phyloP scores from a whole-genome alignment of 1,140 invertebrate genomes.

The Brachionus calyciflorus region DNA sequence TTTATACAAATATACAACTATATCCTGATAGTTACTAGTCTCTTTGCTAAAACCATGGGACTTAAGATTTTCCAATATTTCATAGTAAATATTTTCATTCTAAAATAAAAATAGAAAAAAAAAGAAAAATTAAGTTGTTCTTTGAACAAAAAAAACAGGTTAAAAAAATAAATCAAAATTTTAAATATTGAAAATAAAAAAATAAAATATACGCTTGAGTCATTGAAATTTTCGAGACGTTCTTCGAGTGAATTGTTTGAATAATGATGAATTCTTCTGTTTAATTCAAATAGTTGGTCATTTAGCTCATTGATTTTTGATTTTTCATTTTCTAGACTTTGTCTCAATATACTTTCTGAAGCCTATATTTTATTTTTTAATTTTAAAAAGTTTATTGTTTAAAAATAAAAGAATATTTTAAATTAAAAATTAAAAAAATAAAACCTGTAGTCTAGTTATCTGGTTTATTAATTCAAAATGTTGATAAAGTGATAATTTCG shows the following conservation, averaged over 20 bases:
- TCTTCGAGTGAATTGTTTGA: not conserved
- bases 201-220: not conserved
- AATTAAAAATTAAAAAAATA: not conserved
- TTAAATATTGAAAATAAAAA: not conserved
- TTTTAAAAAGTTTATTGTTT: too few species aligned
- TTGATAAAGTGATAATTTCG: not conserved
- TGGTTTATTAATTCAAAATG: slow-evolving; percentile 35
- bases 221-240: not conserved
- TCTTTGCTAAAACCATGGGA: slow-evolving; percentile 22
- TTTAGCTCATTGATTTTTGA: slow-evolving; percentile 7
- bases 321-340: slow-evolving; percentile 25
- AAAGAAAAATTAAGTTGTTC: too few species aligned
- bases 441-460: slow-evolving; percentile 31
- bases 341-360: not conserved
- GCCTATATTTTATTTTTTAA: too few species aligned
- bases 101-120: slow-evolving; percentile 19
- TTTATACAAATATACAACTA: slow-evolving; percentile 8
- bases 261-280: not conserved
- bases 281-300: slow-evolving; percentile 39
- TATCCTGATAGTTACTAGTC: slow-evolving; percentile 4
- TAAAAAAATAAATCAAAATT: slow-evolving; percentile 23
- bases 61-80: slow-evolving; percentile 46
- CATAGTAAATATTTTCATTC: slow-evolving; percentile 35
- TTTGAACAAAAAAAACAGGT: too few species aligned
- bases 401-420: not conserved